Evolutionary conservation across 1,140 invertebrate genomes (phyloP).

Genomic region (Leptinotarsa texana): DNA sequence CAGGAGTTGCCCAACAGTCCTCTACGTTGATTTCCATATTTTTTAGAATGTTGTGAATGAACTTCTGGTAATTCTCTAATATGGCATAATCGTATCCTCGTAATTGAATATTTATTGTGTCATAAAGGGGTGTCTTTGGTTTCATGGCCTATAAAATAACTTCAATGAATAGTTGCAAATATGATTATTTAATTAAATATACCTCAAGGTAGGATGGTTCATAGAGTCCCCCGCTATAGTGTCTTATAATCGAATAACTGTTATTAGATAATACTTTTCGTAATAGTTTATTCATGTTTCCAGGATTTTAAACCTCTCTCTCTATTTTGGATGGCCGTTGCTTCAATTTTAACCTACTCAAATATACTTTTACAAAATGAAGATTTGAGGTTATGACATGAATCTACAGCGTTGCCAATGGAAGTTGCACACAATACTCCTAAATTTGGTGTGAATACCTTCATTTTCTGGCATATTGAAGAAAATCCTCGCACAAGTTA

Average conservation of each 20-base stretch:
- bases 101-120: slow-evolving; percentile 75
- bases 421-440: too few species aligned
- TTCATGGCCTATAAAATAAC: slow-evolving; percentile 61
- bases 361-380: too few species aligned
- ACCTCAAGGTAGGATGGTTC: slow-evolving; percentile 64
- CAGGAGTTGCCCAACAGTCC: slow-evolving; percentile 76
- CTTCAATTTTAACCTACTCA: too few species aligned
- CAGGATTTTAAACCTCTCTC: too few species aligned
- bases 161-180: slow-evolving; percentile 29
- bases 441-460: too few species aligned
- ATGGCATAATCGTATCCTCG: slow-evolving; percentile 81
- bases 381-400: too few species aligned
- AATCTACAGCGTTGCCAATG: too few species aligned
- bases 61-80: slow-evolving; percentile 78
- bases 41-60: slow-evolving; percentile 73
- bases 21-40: slow-evolving; percentile 76
- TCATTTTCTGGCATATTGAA: too few species aligned
- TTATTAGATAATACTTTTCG: background rate
- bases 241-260: background rate
- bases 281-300: background rate
- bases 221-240: slow-evolving; percentile 51
- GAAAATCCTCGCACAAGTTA: too few species aligned
- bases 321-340: too few species aligned
- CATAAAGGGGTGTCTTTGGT: slow-evolving; percentile 72
- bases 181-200: slow-evolving; percentile 46